Base-by-base conservation (phyloP, 2,113 vertebrate species). In the Callipepla californica region DNA sequence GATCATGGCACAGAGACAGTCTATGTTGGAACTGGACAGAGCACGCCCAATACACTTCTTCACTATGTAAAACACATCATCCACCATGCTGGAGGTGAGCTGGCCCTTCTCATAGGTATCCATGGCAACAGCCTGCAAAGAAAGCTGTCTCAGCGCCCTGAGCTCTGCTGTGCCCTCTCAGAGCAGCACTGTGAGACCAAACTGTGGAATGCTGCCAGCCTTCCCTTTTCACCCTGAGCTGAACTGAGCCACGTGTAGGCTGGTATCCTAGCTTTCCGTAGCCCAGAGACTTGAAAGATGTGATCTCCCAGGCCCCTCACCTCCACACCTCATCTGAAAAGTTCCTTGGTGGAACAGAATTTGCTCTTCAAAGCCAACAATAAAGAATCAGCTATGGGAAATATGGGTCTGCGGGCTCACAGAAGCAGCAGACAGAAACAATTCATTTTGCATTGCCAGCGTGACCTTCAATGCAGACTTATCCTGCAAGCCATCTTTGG, bases 1-100 rank as follows among this genome's bases (percentile, higher is more conserved):
- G 97, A 99, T 99, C 99, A 99, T 99, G 42, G 99, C 99, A 42
- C 99, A 99, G 78, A 99, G 98, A 50, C 99, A 99, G 97, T 99
- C 99, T 3, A 99, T 99, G 97, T 97, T 99, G 96, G 98, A 99
- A 97, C 99, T 99, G 81, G 99, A 99, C 44, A 99, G 97, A 32
- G 99, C 99, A 38, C 99, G 97, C 34, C 99, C 99, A 73, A 99
- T 99, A 97, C 99, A 99, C 95, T 99, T 99, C 97, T 99, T 99
- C 82, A 99, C 99, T 7, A 99, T 99, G 87, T 99, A 99, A 97
- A 99, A 99, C 83, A 99, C 99, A 3, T 99, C 99, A 8, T 99
- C 99, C 93, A 99, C 99, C 99, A 99, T 99, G 97, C 99, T 99
- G 97, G 99, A 99, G 53, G 98, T 99, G 94, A 99, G 94, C 97